These are phyloP conservation scores for Actinernus sp. DNA, from an alignment of 92 coral and sea anemone genomes.

Conservation along the genomic window DNA sequence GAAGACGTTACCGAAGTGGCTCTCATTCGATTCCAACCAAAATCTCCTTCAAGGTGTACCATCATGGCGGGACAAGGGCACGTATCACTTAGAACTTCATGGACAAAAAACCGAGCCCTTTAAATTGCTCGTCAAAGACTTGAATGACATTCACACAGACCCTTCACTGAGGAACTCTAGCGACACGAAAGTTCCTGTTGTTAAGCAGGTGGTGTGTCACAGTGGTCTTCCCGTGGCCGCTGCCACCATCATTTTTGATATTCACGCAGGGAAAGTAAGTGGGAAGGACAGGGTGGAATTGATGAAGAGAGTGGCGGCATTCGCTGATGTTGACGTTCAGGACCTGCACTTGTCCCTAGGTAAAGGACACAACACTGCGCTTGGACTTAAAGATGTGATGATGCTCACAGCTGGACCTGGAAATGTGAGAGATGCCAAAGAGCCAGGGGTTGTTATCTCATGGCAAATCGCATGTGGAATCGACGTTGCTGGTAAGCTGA, in stretches of 20 bases:
- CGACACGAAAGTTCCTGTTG: slow-evolving; percentile 66
- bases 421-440: slow-evolving; percentile 78
- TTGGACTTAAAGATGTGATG: slow-evolving; percentile 88
- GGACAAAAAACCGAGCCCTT: slow-evolving; percentile 34
- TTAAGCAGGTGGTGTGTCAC: slow-evolving; percentile 69
- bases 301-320: slow-evolving; percentile 76
- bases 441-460: slow-evolving; percentile 90
- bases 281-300: slow-evolving; percentile 76
- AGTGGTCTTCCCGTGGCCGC: slow-evolving; percentile 79
- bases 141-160: slow-evolving; percentile 60
- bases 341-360: slow-evolving; percentile 85
- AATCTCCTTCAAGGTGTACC: slow-evolving; percentile 85
- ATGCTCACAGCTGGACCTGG: slow-evolving; percentile 99
- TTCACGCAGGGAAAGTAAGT: slow-evolving; percentile 73
- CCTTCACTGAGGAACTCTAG: slow-evolving; percentile 47
- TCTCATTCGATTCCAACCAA: slow-evolving; percentile 66
- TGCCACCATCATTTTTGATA: slow-evolving; percentile 94
- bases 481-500: slow-evolving; percentile 85
- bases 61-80: slow-evolving; percentile 87
- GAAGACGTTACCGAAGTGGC: slow-evolving; percentile 87
- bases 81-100: slow-evolving; percentile 68
- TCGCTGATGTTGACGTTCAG: slow-evolving; percentile 65
- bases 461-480: slow-evolving; percentile 98
- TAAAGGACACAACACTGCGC: slow-evolving; percentile 94
- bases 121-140: slow-evolving; percentile 78